Evolutionary conservation across 2,797 vertebrate species (phyloP), one percentile per base, ranked within the genome.

Genomic region (Tenualosa thibaudeaui): DNA sequence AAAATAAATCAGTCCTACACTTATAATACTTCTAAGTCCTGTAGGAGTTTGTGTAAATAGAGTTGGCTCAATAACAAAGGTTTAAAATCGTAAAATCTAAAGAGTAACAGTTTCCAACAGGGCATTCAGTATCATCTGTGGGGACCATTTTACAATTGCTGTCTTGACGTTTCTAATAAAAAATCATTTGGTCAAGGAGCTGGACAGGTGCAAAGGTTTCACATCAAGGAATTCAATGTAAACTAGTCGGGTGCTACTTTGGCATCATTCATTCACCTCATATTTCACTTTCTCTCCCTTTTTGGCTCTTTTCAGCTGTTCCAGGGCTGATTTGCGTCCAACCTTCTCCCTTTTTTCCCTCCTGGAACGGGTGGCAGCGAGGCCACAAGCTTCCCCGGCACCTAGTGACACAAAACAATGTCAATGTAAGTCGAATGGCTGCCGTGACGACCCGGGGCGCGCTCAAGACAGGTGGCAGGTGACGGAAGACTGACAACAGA

Each of bases 211-310:
- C 53, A 37, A 12, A 51, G 5, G 43, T 8, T 71, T 0, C 1
- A 81, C 75, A 31, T 43, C 17, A 56, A 49, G 60, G 5, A 46
- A n/a, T 15, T 40, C 17, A 46, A 19, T 37, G 24, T n/a, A 5
- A 22, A 54, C 75, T 31, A 53, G 49, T 9, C 8, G 7, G 8
- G 7, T 49, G 46, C 46, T 49, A 5, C 31, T 65, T 49, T n/a
- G 68, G 50, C 4, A 85, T 24, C 22, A 7, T 9, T n/a, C 9
- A 82, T 91, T 95, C 90, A 98, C 98, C 96, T 99, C 96, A 75
- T 99, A 99, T 94, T 98, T 99, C 87, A 97, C 91, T 92, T 98
- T 99, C 95, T 98, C 96, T 0, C 98, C 98, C 84, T 91, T 96
- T 93, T 99, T 99, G 83, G 95, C 96, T 90, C 96, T 97, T 93